Conservation (phyloP, 2,797 vertebrate species). For the Pagetopsis macropterus region DNA sequence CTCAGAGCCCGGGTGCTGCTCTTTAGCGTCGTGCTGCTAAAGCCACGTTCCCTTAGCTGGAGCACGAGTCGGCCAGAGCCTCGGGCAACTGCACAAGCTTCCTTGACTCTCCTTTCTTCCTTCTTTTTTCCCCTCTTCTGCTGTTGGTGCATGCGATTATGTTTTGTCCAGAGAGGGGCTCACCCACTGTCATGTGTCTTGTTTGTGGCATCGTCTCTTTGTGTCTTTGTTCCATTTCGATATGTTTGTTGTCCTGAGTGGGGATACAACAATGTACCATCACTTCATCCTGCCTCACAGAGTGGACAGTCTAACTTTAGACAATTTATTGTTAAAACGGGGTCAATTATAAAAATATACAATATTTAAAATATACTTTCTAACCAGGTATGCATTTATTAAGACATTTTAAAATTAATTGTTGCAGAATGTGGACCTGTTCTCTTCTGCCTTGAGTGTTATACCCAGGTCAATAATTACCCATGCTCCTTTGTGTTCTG, state of each 20-base stretch:
- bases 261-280: slow-evolving; percentile 66
- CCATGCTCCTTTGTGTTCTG: slow-evolving; percentile 88
- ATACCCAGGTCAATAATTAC: slow-evolving; percentile 87
- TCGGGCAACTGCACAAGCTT: slow-evolving; percentile 89
- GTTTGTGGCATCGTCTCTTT: slow-evolving; percentile 78
- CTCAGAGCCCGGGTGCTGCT: slow-evolving; percentile 71
- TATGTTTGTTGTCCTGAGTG: slow-evolving; percentile 65
- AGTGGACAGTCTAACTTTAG: slow-evolving; percentile 73
- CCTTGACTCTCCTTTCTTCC: slow-evolving; percentile 87
- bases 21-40: slow-evolving; percentile 70
- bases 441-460: slow-evolving; percentile 81
- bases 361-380: slow-evolving; percentile 57
- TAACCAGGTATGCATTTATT: slow-evolving; percentile 77
- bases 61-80: slow-evolving; percentile 84
- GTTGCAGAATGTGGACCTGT: slow-evolving; percentile 84
- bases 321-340: slow-evolving; percentile 71
- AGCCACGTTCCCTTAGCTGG: slow-evolving; percentile 79
- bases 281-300: slow-evolving; percentile 86
- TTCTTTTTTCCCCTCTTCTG: slow-evolving; percentile 74
- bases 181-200: slow-evolving; percentile 81
- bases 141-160: slow-evolving; percentile 86
- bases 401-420: slow-evolving; percentile 77
- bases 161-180: slow-evolving; percentile 72
- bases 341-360: slow-evolving; percentile 78
- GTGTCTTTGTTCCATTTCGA: slow-evolving; percentile 68